Percentiles rank a stretch among this genome's conserved stretches.
phyloP scores from a whole-genome alignment of 2,797 vertebrate species.

The Varecia variegata region DNA sequence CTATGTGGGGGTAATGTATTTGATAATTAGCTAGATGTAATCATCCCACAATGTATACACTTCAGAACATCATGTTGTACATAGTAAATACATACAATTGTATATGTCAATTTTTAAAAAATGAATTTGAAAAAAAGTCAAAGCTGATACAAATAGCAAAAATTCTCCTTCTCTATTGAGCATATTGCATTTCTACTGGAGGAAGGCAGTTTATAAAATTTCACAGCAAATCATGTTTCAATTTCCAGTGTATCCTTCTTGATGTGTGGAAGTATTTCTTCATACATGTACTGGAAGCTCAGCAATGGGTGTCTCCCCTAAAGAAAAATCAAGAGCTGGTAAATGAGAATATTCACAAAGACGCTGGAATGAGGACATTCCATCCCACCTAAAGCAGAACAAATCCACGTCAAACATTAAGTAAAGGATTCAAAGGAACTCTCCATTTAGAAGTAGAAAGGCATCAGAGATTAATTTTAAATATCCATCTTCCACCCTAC shows the following conservation, averaged over 20 bases:
- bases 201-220: not conserved
- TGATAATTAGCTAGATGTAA: not conserved
- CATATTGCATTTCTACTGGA: not conserved
- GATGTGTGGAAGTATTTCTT: not conserved
- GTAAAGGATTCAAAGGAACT: not conserved
- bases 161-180: not conserved
- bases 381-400: slow-evolving; percentile 91
- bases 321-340: slow-evolving; percentile 93
- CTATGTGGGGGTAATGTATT: not conserved
- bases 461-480: not conserved
- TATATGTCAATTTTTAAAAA: not conserved
- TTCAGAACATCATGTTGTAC: not conserved
- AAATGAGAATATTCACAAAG: slow-evolving; percentile 95
- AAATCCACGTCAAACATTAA: slow-evolving; percentile 39
- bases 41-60: not conserved
- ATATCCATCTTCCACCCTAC: not conserved
- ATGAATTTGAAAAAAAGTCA: not conserved
- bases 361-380: slow-evolving; percentile 96
- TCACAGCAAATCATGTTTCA: not conserved
- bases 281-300: not conserved
- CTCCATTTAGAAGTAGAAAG: not conserved
- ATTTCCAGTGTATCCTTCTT: not conserved
- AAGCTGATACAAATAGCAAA: not conserved
- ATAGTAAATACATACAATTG: fast-evolving
- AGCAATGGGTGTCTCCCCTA: slow-evolving; percentile 94